Evolutionary conservation across 2,113 vertebrate species (phyloP), one percentile per base, ranked within the genome.

Genomic region (Mastomys natalensis): DNA sequence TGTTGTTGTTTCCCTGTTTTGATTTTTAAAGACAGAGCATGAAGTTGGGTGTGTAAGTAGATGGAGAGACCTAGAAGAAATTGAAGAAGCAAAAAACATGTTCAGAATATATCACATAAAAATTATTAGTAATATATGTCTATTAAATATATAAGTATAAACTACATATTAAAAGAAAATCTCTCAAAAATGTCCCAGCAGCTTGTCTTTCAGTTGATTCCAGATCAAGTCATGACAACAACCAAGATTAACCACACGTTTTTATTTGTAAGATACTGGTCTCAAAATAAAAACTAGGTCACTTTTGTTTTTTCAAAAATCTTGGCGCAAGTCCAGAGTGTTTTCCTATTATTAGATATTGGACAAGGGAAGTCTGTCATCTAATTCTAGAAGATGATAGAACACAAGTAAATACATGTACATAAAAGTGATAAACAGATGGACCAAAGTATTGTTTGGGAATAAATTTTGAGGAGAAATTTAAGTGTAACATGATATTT

Each of bases 401-500:
- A 93, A 89, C 45, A 74, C 5, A 87, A 81, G 7, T 70, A 73
- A 55, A 78, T 24, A 29, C 68, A 3, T 74, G 16, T 26, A 7
- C 24, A 3, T 10, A 48, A 91, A 78, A 29, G 24, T 64, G 48
- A 31, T 92, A 31, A 51, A 77, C 34, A 77, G 17, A 88, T 55
- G 31, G 37, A 17, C 34, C 40, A 93, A 87, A 87, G 88, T 13
- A 81, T 87, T 91, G 34, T 68, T 51, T 5, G 31, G 43, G 45
- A 16, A 87, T 64, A 82, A 90, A 55, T 19, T 92, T 51, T 80
- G 13, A 96, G 64, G 24, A 76, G 34, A 76, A 93, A 85, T 94
- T 70, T 15, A 73, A 68, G 48, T 48, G 72, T 37, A 48, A 0
- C 64, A 45, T 15, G 10, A 29, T 64, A 64, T 64, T 64, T 68